These are phyloP conservation scores for Agrotis ipsilon DNA, from an alignment of 2,888 invertebrate genomes.

Conservation along the genomic window DNA sequence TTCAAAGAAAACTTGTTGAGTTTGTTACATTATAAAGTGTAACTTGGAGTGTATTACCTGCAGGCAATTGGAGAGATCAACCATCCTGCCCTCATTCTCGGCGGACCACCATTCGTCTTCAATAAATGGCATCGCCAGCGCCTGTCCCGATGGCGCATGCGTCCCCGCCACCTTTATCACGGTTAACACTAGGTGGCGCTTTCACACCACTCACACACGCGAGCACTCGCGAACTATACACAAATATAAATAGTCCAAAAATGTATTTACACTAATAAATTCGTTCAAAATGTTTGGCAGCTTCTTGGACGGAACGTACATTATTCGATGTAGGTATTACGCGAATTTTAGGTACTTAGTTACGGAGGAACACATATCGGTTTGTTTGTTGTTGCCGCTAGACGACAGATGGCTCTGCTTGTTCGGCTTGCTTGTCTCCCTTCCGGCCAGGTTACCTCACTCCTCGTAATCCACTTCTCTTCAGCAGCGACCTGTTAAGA, in stretches of 20 bases:
- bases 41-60: conserved; percentile 90
- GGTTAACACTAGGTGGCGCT: conserved; percentile 86
- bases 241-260: conserved; percentile 76
- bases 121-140: conserved; percentile 98
- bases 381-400: conserved; percentile 66
- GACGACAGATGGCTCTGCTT: conserved; percentile 64
- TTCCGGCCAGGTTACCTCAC: conserved; percentile 88
- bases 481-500: conserved; percentile 89
- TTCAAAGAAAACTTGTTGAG: conserved; percentile 25
- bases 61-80: conserved; percentile 97
- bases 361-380: conserved; percentile 85
- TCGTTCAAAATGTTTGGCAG: conserved; percentile 89
- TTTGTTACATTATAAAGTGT: conserved; percentile 24
- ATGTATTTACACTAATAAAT: conserved; percentile 87
- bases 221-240: conserved; percentile 80
- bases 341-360: conserved; percentile 81
- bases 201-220: conserved; percentile 75
- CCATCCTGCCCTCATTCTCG: conserved; percentile 98
- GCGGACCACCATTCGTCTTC: conserved; percentile 99
- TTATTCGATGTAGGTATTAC: conserved; percentile 85
- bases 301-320: conserved; percentile 89
- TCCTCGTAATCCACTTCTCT: conserved; percentile 83
- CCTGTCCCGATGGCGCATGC: conserved; percentile 92
- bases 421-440: conserved; percentile 57
- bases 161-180: conserved; percentile 92